Base-by-base conservation (phyloP, 2,888 invertebrate genomes). In the Anodontia alba region DNA sequence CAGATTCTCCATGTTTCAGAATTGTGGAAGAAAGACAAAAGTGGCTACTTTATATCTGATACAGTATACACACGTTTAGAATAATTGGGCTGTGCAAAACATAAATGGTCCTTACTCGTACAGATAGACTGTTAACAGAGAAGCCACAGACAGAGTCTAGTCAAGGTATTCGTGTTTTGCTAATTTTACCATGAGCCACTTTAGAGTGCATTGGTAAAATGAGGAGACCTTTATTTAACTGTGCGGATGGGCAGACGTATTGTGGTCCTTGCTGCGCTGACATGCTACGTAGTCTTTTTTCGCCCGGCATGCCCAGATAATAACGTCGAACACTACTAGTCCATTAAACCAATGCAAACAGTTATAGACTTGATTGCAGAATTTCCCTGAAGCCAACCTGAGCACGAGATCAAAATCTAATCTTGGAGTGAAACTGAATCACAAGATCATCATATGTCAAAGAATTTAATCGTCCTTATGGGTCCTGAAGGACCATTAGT, bases 1-100 rank as follows among this genome's bases (percentile, higher is more conserved):
- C 8, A 81, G 43, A n/a, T 77, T 66, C 74, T 81, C 81, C 81
- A 81, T 81, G 1, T 33, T 23, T 33, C 7, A 7, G 46, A 36
- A 49, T 62, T 62, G 33, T 62, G 26, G 26, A 51, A 71, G 29
- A n/a, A 71, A 12, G 51, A 71, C 51, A 71, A 29, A 33, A 31
- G 1, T 7, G 15, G 23, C 26, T 33, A 29, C 20, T 46, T 46
- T 49, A 71, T 71, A 62, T 7, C 62, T 12, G 62, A 31, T 33
- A 62, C 62, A 57, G 57, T 23, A 57, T 57, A 57, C 29, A 57
- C 29, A n/a, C n/a, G n/a, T n/a, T n/a, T n/a, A n/a, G n/a, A n/a
- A n/a, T n/a, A n/a, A n/a, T n/a, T n/a, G n/a, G n/a, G n/a, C n/a
- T n/a, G n/a, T n/a, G n/a, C n/a, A n/a, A n/a, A n/a, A n/a, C n/a